Base-by-base conservation (phyloP, 2,113 vertebrate genomes). In the Apteryx owenii region DNA sequence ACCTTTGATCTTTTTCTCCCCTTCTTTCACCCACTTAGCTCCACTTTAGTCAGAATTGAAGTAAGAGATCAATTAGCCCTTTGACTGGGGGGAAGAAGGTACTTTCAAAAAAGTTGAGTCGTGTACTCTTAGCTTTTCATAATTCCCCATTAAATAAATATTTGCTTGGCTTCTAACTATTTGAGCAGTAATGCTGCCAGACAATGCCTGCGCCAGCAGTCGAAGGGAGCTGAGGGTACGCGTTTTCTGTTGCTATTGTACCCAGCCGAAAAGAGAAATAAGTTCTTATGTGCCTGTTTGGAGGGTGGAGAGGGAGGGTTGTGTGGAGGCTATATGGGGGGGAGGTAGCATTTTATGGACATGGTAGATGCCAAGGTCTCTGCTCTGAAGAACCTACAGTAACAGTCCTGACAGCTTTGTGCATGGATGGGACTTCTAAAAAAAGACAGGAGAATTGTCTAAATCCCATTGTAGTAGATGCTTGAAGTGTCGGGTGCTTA, bases 11-110 rank as follows among this genome's bases (percentile, higher is more conserved):
- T 53, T 85, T 64, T 72, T 38, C 58, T 86, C 33, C 25, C 33
- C 3, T 36, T 31, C 50, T 88, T 81, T 78, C 50, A 33, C 60
- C 31, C 13, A 29, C 46, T 71, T 78, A 88, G 23, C 56, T 83
- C 50, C 31, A 46, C 38, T 70, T 94, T 0, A 8, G 69, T 83
- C 42, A 33, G 51, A 85, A 61, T 40, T 87, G 69, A 19, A 82
- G 65, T 58, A 80, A 77, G 71, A 85, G 72, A 91, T 85, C 81
- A 82, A 58, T 88, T 29, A 91, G 17, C 8, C 14, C 51, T 95
- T 95, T 85, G 75, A 88, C 77, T 76, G 69, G 25, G 42, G 51
- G 71, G 50, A 70, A 88, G 72, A 51, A 61, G 36, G n/a, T 26
- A 44, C 60, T 95, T 94, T 86, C 68, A 15, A 75, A 46, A 78